Evolutionary conservation across 2,113 vertebrate genomes (phyloP).

Genomic region (Lepus europaeus): DNA sequence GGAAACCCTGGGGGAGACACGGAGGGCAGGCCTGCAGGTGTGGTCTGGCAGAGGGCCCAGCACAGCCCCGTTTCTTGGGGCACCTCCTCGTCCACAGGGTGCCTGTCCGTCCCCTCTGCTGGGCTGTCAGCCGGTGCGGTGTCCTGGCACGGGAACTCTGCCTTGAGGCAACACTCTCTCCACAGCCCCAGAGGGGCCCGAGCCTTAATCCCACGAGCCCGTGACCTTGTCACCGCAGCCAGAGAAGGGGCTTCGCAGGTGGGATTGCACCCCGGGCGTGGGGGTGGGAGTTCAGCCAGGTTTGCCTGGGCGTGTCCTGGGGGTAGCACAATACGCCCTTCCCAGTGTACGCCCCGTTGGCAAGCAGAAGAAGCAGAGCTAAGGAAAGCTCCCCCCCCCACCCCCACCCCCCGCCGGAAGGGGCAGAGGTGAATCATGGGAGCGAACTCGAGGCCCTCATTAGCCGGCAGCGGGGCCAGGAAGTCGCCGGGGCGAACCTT

Average conservation of each 20-base stretch:
- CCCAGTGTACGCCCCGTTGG: neutral
- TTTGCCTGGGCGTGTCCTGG: neutral
- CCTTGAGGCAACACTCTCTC: fast-evolving
- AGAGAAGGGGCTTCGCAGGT: neutral
- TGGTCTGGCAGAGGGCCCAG: fast-evolving
- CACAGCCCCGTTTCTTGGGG: neutral
- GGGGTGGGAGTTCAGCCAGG: neutral
- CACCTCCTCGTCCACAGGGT: neutral
- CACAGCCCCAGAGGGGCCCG: neutral
- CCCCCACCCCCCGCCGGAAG: neutral
- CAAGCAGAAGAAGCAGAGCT: neutral
- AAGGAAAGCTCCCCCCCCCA: neutral
- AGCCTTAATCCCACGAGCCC: no score
- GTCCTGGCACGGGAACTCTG: neutral
- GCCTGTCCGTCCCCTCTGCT: neutral
- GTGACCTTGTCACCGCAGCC: fast-evolving
- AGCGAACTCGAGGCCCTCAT: neutral
- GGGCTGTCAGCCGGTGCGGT: neutral
- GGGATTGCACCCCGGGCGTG: neutral
- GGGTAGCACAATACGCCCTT: neutral
- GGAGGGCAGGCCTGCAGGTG: neutral
- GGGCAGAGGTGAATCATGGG: neutral
- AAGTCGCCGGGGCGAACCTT: neutral
- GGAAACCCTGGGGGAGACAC: neutral
- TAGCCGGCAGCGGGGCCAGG: no score